Evolutionary conservation across 2,113 vertebrate genomes (phyloP), one percentile per base, ranked within the genome.

Genomic region (Gymnogyps californianus): DNA sequence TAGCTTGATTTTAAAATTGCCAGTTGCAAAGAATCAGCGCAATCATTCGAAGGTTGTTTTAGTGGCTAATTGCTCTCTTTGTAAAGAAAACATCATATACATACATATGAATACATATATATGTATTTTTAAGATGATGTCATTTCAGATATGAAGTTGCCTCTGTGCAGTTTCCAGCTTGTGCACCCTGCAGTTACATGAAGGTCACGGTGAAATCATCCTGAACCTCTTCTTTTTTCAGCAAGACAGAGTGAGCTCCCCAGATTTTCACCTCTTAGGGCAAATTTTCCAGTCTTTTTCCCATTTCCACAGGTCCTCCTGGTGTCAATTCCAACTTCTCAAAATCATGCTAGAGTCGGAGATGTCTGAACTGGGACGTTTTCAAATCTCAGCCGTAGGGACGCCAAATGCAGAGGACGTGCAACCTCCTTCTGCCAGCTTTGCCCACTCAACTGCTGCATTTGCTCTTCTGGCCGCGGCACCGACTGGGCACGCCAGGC

Each of bases 1-100:
- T 24, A 86, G 20, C 83, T 95, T 89, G 89, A 87, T 83, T 91
- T 81, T 81, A 58, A 87, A 95, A 92, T n/a, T 84, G 69, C 32
- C 29, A 15, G 9, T 91, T 87, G 46, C 64, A 66, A 90, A 81
- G 55, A 78, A 67, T 58, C 59, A 55, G 46, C 2, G 0, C n/a
- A 75, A 78, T 49, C 51, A 38, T 42, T 87, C 2, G 1, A 75
- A 87, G 58, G 67, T 87, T 80, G 49, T 34, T 83, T 62, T 87
- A 42, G 51, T 40, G 32, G 44, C 25, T 89, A 74, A 90, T 89
- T 29, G 24, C 34, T 44, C 11, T 77, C 58, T 62, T 83, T 66
- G 59, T 58, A 46, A 70, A 69, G 91, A 44, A 66, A 81, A 36
- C 47, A n/a, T 10, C 25, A 20, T 14, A 28, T 46, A 57, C 14